These are phyloP conservation scores for Callyntrura guangdongensis DNA, from an alignment of 2,888 invertebrate species.

Conservation along the genomic window DNA sequence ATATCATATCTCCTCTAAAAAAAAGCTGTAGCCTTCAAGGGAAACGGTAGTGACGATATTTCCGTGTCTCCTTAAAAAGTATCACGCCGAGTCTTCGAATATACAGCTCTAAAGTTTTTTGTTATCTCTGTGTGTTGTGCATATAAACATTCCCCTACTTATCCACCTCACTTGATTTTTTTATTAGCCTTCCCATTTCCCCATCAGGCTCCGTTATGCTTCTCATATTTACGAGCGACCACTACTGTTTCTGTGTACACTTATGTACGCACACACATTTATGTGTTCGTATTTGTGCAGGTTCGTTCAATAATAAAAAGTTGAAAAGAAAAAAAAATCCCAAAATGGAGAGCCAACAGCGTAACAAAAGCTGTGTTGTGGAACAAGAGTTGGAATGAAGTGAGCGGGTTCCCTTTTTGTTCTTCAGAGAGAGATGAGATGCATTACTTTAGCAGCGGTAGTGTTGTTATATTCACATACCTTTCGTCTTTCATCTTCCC, in stretches of 20 bases:
- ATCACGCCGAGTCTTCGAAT: background rate
- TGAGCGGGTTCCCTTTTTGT: conserved; percentile 63
- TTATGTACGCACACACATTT: no score
- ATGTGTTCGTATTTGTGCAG: background rate
- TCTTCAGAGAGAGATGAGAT: conserved; percentile 31
- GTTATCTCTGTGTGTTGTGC: no score
- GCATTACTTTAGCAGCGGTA: no score
- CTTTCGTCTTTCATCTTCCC: conserved; percentile 24
- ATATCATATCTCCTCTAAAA: no score
- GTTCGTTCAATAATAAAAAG: background rate
- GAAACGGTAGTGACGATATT: conserved; percentile 2
- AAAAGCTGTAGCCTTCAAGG: background rate
- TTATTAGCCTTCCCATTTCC: conserved; percentile 54
- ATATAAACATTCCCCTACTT: no score
- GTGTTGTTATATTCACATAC: conserved; percentile 42
- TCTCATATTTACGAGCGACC: conserved; percentile 65
- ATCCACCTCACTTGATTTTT: no score
- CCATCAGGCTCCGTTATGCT: conserved; percentile 69
- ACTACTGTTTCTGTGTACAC: no score
- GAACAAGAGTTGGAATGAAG: background rate
- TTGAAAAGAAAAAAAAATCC: conserved; percentile 58
- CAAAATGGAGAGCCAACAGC: background rate
- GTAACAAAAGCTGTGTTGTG: background rate
- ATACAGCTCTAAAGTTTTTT: no score
- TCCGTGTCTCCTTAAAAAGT: conserved; percentile 54